Conservation (phyloP, 2,888 invertebrate species). For the Athripsodes cinereus region DNA sequence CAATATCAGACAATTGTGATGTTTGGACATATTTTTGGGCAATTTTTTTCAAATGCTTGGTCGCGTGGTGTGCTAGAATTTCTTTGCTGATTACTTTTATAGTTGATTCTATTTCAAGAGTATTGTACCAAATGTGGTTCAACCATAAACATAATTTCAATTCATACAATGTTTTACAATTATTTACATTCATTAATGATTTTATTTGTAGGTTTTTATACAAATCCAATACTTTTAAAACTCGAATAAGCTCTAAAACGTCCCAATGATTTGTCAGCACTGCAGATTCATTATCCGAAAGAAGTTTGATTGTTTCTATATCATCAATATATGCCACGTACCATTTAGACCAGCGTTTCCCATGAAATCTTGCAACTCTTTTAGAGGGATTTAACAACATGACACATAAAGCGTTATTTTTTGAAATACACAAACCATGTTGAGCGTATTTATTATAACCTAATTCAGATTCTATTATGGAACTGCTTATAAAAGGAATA, state of each 20-base stretch:
- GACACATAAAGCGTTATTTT: slow-evolving; percentile 12
- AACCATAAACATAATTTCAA: slow-evolving; percentile 15
- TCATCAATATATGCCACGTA: slow-evolving; percentile 1
- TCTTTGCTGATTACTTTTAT: not conserved
- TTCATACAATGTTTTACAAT: slow-evolving; percentile 9
- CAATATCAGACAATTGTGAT: slow-evolving; percentile 1
- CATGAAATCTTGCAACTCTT: not conserved
- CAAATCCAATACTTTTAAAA: slow-evolving; percentile 1
- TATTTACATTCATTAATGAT: not conserved
- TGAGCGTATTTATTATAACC: slow-evolving; percentile 7
- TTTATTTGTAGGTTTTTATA: not conserved
- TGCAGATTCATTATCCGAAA: slow-evolving; percentile 1
- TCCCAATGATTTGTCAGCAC: slow-evolving; percentile 17
- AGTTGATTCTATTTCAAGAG: not conserved
- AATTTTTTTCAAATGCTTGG: not conserved
- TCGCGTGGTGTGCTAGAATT: slow-evolving; percentile 2
- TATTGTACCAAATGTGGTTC: not conserved
- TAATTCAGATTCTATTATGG: slow-evolving; percentile 4
- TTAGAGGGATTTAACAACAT: slow-evolving; percentile 10
- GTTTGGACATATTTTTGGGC: not conserved
- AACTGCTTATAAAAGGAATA: not conserved
- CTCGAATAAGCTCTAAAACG: slow-evolving; percentile 8
- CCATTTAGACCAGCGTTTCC: slow-evolving; percentile 1
- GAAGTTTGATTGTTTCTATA: not conserved
- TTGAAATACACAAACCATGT: slow-evolving; percentile 14